Conservation (phyloP, 2,888 invertebrate species). For the Polyommatus iphigenia region DNA sequence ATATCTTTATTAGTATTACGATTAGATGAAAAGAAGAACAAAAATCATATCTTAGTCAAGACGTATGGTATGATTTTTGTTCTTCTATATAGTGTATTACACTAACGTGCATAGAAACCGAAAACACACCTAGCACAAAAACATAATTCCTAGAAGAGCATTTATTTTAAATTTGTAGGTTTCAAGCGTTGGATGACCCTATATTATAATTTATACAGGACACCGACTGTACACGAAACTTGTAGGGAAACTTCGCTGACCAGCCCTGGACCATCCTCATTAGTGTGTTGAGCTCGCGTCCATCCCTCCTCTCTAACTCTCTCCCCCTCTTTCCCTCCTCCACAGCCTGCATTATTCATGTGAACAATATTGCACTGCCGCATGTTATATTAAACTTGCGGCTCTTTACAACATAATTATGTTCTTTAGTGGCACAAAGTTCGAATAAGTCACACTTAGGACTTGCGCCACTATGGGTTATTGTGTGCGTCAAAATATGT, state of each 20-base stretch:
- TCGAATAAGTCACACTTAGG: not conserved
- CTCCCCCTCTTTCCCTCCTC: constrained; percentile 54
- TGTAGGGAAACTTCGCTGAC: not conserved
- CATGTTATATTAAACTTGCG: constrained; percentile 44
- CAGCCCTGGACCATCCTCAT: constrained; percentile 61
- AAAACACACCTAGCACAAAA: not conserved
- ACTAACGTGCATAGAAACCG: too few species aligned
- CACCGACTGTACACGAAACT: not conserved
- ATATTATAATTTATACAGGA: not conserved
- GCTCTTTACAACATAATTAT: constrained; percentile 37
- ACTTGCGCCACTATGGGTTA: not conserved
- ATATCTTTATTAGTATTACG: too few species aligned
- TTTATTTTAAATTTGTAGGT: too few species aligned
- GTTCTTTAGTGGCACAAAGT: constrained; percentile 28
- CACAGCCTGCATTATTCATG: constrained; percentile 75
- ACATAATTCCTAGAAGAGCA: not conserved
- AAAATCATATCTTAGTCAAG: too few species aligned
- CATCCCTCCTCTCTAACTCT: constrained; percentile 58
- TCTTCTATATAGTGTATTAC: too few species aligned
- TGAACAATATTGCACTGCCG: constrained; percentile 72
- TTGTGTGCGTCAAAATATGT: not conserved
- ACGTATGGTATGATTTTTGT: too few species aligned
- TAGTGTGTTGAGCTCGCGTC: constrained; percentile 65
- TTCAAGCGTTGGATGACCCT: not conserved
- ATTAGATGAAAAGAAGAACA: too few species aligned